Base-by-base conservation (phyloP, 2,888 invertebrate genomes). In the Caradrina kadenii region DNA sequence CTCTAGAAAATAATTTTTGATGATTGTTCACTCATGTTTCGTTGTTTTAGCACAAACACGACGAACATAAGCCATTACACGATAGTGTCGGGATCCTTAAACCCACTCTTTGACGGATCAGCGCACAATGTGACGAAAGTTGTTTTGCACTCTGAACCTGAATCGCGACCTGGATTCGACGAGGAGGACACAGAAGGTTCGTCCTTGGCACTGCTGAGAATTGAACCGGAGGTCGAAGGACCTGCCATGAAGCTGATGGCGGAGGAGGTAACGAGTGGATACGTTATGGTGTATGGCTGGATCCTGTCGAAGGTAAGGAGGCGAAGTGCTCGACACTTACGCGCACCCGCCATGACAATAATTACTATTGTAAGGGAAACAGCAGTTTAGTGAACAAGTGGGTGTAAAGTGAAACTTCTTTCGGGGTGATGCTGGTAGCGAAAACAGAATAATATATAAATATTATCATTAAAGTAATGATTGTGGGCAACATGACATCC, bases 81-180 rank as follows among this genome's bases (percentile, higher is more conserved):
- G 0, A 68, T 92, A 31, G 84, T 92, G 1, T 85, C 86, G 1
- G 87, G 87, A 11, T 81, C 90, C 21, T 79, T 73, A 0, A 85
- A 91, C 62, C 91, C 91, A 0, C 79, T 91, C 0, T 69, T 74
- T 21, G 92, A 90, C 22, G 91, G 91, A 0, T 76, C 89, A 4
- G 83, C 80, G 0, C 90, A 91, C 76, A 89, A 79, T 42, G 83
- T 84, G 22, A 79, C 81, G 15, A 15, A 35, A 0, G 56, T 84
- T 1, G 45, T 77, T 11, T 22, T 63, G 35, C 65, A 71, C 22
- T 73, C 64, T 21, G 53, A 55, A 1, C 26, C 35, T 53, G 74
- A 72, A 17, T 64, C 75, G 10, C 22, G n/a, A 15, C 5, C 26
- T 13, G 6, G 19, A 2, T 3, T 45, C 13, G 62, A 48, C 7